These are phyloP conservation scores for Drosophila ogumai DNA, from an alignment of 1,140 invertebrate species.

Conservation along the genomic window DNA sequence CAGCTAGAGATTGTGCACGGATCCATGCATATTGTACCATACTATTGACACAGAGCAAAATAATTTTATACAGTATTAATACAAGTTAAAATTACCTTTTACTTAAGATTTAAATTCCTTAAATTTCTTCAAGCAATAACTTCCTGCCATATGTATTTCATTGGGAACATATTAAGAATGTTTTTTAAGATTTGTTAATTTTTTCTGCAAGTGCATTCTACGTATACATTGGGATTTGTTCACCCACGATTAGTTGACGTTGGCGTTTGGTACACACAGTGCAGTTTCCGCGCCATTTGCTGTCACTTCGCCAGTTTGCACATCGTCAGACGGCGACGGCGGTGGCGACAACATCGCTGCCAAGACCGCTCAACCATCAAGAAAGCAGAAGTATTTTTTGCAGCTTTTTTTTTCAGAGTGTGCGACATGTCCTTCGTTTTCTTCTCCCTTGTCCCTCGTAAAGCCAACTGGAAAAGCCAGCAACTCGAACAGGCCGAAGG, in stretches of 20 bases:
- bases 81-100: not conserved
- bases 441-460: conserved; percentile 16
- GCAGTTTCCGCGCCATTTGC: conserved; percentile 80
- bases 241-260: conserved; percentile 81
- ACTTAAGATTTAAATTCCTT: too few species aligned
- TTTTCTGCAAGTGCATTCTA: conserved; percentile 68
- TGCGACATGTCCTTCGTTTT: conserved; percentile 49
- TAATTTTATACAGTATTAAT: not conserved
- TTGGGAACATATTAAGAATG: not conserved
- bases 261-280: conserved; percentile 59
- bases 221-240: conserved; percentile 67
- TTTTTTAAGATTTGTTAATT: not conserved
- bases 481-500: conserved; percentile 25
- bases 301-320: conserved; percentile 82
- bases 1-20: conserved; percentile 76
- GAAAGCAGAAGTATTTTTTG: conserved; percentile 37
- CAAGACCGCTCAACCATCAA: conserved; percentile 78
- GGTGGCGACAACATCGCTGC: conserved; percentile 44
- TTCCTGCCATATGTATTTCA: not conserved
- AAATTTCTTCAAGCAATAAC: not conserved
- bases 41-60: not conserved
- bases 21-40: conserved; percentile 19
- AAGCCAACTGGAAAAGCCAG: conserved; percentile 78
- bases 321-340: conserved; percentile 67
- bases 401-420: conserved; percentile 14